Base-by-base conservation (phyloP, 2,113 vertebrate species). In the Scatophagus argus region DNA sequence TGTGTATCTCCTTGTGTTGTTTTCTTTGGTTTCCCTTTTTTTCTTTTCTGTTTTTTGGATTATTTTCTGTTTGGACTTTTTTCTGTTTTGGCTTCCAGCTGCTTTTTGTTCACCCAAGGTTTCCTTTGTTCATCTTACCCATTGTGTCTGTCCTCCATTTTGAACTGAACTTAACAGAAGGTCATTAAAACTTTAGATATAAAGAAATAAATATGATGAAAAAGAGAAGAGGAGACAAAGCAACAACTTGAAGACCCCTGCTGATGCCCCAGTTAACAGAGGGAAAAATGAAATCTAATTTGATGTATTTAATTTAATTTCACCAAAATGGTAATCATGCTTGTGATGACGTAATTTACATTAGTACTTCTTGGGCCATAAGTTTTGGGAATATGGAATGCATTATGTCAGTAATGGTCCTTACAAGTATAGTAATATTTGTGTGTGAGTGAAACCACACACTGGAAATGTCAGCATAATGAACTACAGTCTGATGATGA, bases 381-480 rank as follows among this genome's bases (percentile, higher is more conserved):
- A 31, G 32, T 13, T 67, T 21, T 43, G 62, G 55, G 32, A 81
- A 68, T 56, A 70, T 56, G 23, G 25, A 71, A 34, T 27, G 17
- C n/a, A 23, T 54, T 51, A 31, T 63, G n/a, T 46, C 71, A n/a
- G 27, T 52, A 16, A 66, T 8, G 39, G 38, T 67, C 58, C 43
- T 63, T 31, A 52, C 13, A 41, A 56, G 8, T 67, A 19, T 14
- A 41, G 49, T 36, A 13, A 21, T 39, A 3, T 14, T 6, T 44
- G 77, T 56, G 32, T 43, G 55, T 2, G 32, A 43, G 62, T 14
- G 60, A 59, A 65, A 66, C 58, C 76, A 75, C 73, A 74, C 70
- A 67, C 69, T 66, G 77, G 81, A 89, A 87, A 88, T 54, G 67
- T 88, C 79, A 72, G 38, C 69, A 25, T 85, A 88, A 91, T 87